Conservation (phyloP, 2,113 vertebrate genomes). For the Gymnocephalus cernua region DNA sequence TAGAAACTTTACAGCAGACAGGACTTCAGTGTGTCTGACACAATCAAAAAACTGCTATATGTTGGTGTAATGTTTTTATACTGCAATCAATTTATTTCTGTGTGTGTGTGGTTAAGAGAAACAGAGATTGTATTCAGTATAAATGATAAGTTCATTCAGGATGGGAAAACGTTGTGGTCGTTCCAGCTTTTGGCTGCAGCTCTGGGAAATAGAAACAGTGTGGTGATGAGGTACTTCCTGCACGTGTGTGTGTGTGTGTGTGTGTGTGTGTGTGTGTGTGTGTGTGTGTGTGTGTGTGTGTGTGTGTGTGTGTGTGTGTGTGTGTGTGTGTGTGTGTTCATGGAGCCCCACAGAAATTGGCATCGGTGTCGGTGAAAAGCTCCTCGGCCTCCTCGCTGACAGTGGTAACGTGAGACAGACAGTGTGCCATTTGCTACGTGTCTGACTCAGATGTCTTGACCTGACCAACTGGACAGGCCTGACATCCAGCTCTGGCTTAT, state of each 20-base stretch:
- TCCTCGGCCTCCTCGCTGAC: constrained; percentile 58
- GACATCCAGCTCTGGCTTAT: constrained; percentile 87
- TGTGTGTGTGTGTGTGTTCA: constrained; percentile 18
- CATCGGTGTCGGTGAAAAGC: constrained; percentile 74
- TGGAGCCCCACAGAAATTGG: constrained; percentile 60
- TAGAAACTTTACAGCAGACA: constrained; percentile 13
- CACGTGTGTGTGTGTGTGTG: constrained; percentile 10
- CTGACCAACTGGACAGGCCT: constrained; percentile 84
- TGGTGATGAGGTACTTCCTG: constrained; percentile 71
- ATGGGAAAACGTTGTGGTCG: constrained; percentile 27
- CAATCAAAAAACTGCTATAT: constrained; percentile 10
- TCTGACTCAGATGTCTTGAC: constrained; percentile 81
- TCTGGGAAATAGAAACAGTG: constrained; percentile 52
- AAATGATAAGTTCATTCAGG: constrained; percentile 35
- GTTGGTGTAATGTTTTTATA: constrained; percentile 6
- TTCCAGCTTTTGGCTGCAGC: constrained; percentile 23
- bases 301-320: constrained; percentile 13
- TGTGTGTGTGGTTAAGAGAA: background rate
- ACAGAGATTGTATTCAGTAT: constrained; percentile 45
- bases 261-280: constrained; percentile 8
- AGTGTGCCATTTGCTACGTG: constrained; percentile 83
- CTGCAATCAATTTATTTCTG: background rate
- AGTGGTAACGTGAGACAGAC: constrained; percentile 80
- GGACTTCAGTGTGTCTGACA: constrained; percentile 17
- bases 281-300: constrained; percentile 7